A percentile compares a stretch with the other conserved stretches of the same genome.
These are phyloP conservation scores for Sminthurinus signatus DNA, from an alignment of 1,140 invertebrate genomes.

Conservation along the genomic window DNA sequence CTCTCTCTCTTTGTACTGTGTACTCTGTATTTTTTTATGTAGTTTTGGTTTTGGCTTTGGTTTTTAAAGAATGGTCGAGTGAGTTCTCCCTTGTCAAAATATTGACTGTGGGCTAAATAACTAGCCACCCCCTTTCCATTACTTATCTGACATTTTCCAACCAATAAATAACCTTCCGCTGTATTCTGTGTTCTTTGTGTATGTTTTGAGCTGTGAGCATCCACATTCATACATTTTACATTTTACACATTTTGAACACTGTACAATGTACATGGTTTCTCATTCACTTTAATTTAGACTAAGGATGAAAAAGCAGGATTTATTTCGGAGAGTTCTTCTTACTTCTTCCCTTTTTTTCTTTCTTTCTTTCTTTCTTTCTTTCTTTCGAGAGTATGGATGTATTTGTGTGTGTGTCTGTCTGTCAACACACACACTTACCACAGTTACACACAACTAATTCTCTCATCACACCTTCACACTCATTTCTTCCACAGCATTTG, in stretches of 20 bases:
- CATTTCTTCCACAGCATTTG: too few relatives aligned
- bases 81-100: slow-evolving; percentile 37
- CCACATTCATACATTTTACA: neutral
- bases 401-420: too few relatives aligned
- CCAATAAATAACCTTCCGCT: slow-evolving; percentile 33
- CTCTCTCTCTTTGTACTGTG: too few relatives aligned
- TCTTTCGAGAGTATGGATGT: too few relatives aligned
- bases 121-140: slow-evolving; percentile 33
- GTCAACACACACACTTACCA: too few relatives aligned
- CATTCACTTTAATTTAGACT: neutral
- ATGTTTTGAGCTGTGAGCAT: neutral
- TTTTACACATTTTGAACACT: too few relatives aligned
- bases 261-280: neutral
- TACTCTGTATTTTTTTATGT: too few relatives aligned
- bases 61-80: slow-evolving; percentile 25
- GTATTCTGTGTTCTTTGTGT: neutral
- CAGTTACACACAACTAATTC: too few relatives aligned
- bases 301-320: neutral
- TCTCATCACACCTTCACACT: too few relatives aligned
- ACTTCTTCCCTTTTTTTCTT: neutral
- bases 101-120: slow-evolving; percentile 39
- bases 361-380: neutral
- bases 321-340: slow-evolving; percentile 4
- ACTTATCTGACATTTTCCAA: slow-evolving; percentile 37
- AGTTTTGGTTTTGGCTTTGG: too few relatives aligned